These are phyloP conservation scores for Bombyx mori DNA, from an alignment of 1,140 invertebrate species.

Conservation along the genomic window DNA sequence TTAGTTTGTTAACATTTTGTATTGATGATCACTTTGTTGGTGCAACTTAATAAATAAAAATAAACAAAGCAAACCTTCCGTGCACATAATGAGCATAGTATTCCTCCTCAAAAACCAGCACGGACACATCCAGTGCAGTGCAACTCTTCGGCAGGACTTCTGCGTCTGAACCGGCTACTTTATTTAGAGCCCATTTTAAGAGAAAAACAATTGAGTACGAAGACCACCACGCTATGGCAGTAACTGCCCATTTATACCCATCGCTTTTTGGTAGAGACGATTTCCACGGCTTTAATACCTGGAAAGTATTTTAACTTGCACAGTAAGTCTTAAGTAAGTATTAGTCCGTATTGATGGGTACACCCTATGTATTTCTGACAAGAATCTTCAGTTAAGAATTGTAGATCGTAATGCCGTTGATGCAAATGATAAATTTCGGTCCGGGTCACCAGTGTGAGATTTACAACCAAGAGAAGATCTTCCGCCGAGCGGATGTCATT, in stretches of 20 bases:
- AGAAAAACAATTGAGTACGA: slow-evolving; percentile 28
- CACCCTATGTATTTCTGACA: too few relatives aligned
- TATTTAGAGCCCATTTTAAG: slow-evolving; percentile 18
- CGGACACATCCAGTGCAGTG: slow-evolving; percentile 31
- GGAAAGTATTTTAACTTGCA: background rate
- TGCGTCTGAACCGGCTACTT: slow-evolving; percentile 19
- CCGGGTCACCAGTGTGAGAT: too few relatives aligned
- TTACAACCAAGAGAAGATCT: too few relatives aligned
- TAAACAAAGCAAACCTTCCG: slow-evolving; percentile 30
- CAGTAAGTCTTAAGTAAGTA: background rate
- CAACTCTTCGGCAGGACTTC: slow-evolving; percentile 29
- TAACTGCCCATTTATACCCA: slow-evolving; percentile 39
- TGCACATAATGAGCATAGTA: slow-evolving; percentile 56
- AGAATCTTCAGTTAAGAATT: too few relatives aligned
- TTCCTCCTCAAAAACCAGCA: slow-evolving; percentile 53
- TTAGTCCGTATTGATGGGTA: background rate
- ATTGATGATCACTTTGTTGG: too few relatives aligned
- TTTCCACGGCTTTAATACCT: slow-evolving; percentile 36
- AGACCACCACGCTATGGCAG: slow-evolving; percentile 33
- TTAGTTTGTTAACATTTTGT: too few relatives aligned
- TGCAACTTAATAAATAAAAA: too few relatives aligned
- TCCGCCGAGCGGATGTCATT: too few relatives aligned
- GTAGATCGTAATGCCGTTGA: too few relatives aligned
- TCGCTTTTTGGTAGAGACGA: slow-evolving; percentile 25
- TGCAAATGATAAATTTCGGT: too few relatives aligned